A percentile compares a stretch with the other conserved stretches of the same genome.
These are phyloP conservation scores for Nesospiza acunhae DNA, from an alignment of 2,113 vertebrate genomes.

Conservation along the genomic window DNA sequence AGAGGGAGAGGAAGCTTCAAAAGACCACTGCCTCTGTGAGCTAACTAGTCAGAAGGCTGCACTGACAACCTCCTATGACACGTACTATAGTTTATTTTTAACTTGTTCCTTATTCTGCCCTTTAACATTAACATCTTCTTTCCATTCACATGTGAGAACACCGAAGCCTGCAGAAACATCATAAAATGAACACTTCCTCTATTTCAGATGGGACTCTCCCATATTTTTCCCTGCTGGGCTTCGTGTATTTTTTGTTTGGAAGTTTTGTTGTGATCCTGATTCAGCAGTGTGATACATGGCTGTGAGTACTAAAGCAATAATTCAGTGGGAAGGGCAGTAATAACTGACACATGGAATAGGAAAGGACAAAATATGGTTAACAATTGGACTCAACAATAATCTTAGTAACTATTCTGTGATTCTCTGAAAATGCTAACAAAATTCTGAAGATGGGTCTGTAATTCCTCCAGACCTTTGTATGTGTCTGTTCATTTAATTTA, in stretches of 20 bases:
- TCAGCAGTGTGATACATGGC: background rate
- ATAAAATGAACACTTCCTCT: background rate
- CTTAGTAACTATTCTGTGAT: background rate
- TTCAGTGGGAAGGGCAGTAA: background rate
- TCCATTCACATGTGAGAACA: background rate
- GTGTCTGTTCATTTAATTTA: background rate
- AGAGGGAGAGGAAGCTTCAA: slow-evolving; percentile 28
- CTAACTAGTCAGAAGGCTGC: background rate
- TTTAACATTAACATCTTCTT: slow-evolving; percentile 1
- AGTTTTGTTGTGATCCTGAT: background rate
- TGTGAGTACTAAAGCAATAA: background rate
- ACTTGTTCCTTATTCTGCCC: background rate
- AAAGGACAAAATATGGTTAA: background rate
- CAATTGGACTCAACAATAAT: background rate
- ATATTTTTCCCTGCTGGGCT: rapidly evolving
- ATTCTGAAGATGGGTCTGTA: background rate
- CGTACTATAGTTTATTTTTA: background rate
- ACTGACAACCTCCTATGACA: background rate
- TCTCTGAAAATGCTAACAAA: background rate
- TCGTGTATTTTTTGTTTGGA: background rate
- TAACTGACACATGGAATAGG: background rate
- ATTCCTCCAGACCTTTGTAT: background rate
- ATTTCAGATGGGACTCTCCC: background rate
- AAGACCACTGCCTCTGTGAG: slow-evolving; percentile 24
- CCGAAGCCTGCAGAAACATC: background rate